Base-by-base conservation (phyloP, 2,888 invertebrate species). In the Gisinianus flammeolus region DNA sequence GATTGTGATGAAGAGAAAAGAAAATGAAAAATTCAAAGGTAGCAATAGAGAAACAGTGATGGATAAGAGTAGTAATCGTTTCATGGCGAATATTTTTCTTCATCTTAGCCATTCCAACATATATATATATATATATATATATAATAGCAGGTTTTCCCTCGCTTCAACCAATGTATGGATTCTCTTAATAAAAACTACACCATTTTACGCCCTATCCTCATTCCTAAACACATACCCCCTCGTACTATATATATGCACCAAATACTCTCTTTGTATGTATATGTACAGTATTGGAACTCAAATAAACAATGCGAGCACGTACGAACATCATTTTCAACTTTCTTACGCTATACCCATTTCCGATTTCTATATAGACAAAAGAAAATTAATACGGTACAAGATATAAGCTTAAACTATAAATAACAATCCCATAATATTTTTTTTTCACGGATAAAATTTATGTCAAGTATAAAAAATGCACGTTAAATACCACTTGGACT, bases 1-100 rank as follows among this genome's bases (percentile, higher is more conserved):
- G 76, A 78, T 68, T 68, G 77, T 66, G 70, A 74, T 62, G 74
- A 76, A 62, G 69, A 76, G 78, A 69, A 77, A 78, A 77, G 77
- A 69, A 80, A 80, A 83, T 82, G 81, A 83, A 82, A 83, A 83
- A 83, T 82, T 83, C 81, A 83, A 83, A 80, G 79, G 80, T 78
- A 82, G 78, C 56, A 70, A 69, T 66, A 79, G 70, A 79, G 78
- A 80, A 79, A 79, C 80, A 83, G 80, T 83, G 83, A 83, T 83
- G 81, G 83, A 83, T 81, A 80, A 77, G 80, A 79, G 79, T 54
- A 58, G 72, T 72, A 72, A 72, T 72, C 72, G 72, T 62, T 72
- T 72, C 56, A 70, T 74, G 66, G 66, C 66, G 44, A 74, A 74
- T 66, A 74, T 74, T 74, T 74, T 74, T 74, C 74, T 74, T 67